Base-by-base conservation (phyloP, 2,888 invertebrate genomes). In the Cancer borealis region DNA sequence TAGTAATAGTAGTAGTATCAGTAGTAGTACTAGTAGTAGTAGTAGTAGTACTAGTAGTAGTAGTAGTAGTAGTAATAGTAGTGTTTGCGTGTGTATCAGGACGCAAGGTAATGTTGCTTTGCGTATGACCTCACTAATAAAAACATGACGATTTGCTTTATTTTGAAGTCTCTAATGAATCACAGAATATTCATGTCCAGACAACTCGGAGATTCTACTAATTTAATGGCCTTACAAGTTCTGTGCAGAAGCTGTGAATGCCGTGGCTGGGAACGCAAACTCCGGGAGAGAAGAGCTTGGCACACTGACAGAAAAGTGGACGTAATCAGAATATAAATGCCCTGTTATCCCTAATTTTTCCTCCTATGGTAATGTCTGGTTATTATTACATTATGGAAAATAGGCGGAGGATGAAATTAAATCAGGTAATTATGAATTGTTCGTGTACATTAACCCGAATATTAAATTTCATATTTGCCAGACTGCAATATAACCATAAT, bases 181-280 rank as follows among this genome's bases (percentile, higher is more conserved):
- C 30, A 39, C 84, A 84, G 84, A 39, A 39, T 84, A 84, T 84
- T 84, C 84, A 84, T 84, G 84, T 30, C 30, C 84, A 39, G 84
- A 84, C 84, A 84, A 39, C 39, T 30, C 30, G 30, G 84, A 84
- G 84, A 84, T 1, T 84, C 84, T 84, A 39, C 14, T 84, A 39
- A 84, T 84, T 84, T 30, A 84, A 84, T 30, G 84, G 17, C 84
- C 14, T 73, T 73, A n/a, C n/a, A 73, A 73, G 73, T 73, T 84
- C 39, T 14, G 84, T 84, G 10, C 39, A 84, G 30, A 12, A 17
- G 84, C 12, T 39, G 30, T 39, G 84, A 39, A 14, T 39, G 39
- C 3, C 10, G 39, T 17, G 30, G 84, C 84, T 66, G 73, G 14
- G 39, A 84, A 79, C 30, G 26, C 30, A 8, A 6, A n/a, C 73